These are phyloP conservation scores for Saguinus imperator DNA, from an alignment of 2,113 vertebrate species.

Conservation along the genomic window DNA sequence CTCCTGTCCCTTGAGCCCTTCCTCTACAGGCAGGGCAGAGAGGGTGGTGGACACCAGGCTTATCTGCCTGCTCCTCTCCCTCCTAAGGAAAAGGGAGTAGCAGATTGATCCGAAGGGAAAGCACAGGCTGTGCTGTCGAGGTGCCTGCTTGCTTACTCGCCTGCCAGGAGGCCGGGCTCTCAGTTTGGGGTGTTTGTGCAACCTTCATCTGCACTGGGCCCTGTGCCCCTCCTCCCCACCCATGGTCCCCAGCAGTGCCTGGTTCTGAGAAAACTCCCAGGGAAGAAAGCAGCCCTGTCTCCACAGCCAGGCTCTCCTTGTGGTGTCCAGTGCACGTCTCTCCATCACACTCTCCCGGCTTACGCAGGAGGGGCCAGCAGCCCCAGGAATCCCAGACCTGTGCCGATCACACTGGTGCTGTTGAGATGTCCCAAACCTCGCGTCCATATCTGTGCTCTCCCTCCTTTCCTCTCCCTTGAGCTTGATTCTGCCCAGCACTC, in stretches of 20 bases:
- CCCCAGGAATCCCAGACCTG: constrained; percentile 61
- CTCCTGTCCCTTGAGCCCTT: constrained; percentile 68
- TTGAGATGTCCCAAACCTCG: constrained; percentile 50
- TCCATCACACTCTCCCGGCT: constrained; percentile 59
- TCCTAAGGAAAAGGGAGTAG: constrained; percentile 74
- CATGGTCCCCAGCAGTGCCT: constrained; percentile 48
- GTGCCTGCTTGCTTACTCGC: constrained; percentile 54
- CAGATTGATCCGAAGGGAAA: constrained; percentile 47
- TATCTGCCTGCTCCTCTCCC: constrained; percentile 64
- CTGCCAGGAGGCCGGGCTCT: constrained; percentile 59
- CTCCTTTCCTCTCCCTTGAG: constrained; percentile 4
- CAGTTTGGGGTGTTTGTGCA: constrained; percentile 49
- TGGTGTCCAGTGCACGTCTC: constrained; percentile 61
- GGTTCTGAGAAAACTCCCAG: constrained; percentile 59
- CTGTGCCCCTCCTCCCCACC: background rate
- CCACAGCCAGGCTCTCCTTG: constrained; percentile 43
- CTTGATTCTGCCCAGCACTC: constrained; percentile 36
- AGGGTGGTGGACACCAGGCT: constrained; percentile 55
- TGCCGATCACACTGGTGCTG: constrained; percentile 74
- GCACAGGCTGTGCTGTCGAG: constrained; percentile 69
- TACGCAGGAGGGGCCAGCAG: constrained; percentile 47
- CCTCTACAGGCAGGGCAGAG: constrained; percentile 71
- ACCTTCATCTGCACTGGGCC: constrained; percentile 6
- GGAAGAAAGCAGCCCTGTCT: constrained; percentile 56
- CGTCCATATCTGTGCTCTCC: background rate